Conservation (phyloP, 2,888 invertebrate species). For the Malachius bipustulatus region DNA sequence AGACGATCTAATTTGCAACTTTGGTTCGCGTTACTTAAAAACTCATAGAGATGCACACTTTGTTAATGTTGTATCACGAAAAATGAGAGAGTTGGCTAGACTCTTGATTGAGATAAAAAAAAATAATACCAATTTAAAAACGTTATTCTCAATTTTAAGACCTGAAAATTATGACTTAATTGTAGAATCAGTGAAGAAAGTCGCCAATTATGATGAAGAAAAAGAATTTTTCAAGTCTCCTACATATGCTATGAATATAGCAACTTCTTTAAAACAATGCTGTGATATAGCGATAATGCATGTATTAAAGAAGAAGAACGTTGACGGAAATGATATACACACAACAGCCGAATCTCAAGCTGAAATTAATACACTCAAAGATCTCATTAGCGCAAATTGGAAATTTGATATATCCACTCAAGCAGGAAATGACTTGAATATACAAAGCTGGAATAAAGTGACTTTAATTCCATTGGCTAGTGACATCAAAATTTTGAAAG, state of each 20-base stretch:
- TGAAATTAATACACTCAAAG: constrained; percentile 5
- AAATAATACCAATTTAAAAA: neutral
- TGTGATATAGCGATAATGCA: constrained; percentile 10
- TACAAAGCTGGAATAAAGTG: constrained; percentile 15
- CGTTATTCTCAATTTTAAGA: constrained; percentile 7
- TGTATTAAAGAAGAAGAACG: constrained; percentile 6
- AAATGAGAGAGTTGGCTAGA: constrained; percentile 11
- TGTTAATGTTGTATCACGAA: constrained; percentile 9
- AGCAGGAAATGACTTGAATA: constrained; percentile 14
- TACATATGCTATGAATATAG: constrained; percentile 11
- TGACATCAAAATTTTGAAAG: constrained; percentile 9
- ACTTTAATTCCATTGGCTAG: constrained; percentile 8
- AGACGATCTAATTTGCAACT: constrained; percentile 10
- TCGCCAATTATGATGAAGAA: constrained; percentile 8
- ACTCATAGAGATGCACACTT: constrained; percentile 11
- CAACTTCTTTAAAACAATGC: constrained; percentile 11
- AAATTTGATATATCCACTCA: constrained; percentile 13
- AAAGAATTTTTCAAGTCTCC: constrained; percentile 9
- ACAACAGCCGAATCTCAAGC: constrained; percentile 8
- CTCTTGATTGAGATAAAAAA: constrained; percentile 4
- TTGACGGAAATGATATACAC: neutral
- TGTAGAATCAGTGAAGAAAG: constrained; percentile 7
- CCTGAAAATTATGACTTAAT: constrained; percentile 11
- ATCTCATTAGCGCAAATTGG: too few relatives aligned
- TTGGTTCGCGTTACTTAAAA: constrained; percentile 11